phyloP scores from a whole-genome alignment of 2,888 invertebrate species.

The Eustalomyia histrio region DNA sequence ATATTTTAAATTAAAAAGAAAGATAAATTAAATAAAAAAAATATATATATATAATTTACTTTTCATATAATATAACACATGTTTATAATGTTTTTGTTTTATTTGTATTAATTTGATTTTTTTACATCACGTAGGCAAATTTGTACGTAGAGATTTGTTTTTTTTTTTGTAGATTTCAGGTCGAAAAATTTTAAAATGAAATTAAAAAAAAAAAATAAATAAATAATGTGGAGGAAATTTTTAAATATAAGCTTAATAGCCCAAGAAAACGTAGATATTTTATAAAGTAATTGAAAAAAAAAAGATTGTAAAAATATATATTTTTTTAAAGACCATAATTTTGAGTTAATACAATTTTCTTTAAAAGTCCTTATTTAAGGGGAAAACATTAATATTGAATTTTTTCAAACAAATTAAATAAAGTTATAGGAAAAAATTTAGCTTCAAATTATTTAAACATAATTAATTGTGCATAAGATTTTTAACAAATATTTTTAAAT shows the following conservation, averaged over 20 bases:
- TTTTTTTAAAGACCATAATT: no score
- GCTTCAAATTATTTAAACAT: no score
- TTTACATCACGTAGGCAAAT: slow-evolving; percentile 62
- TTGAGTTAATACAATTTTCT: no score
- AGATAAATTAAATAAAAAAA: slow-evolving; percentile 7
- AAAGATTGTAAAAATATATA: no score
- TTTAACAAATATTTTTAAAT: no score
- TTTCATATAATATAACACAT: slow-evolving; percentile 34
- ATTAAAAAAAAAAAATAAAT: slow-evolving; percentile 1
- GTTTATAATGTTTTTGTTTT: slow-evolving; percentile 31
- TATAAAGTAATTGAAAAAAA: no score
- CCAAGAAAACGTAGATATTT: no score
- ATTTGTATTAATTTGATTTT: slow-evolving; percentile 26
- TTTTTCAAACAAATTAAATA: no score
- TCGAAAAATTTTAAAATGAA: slow-evolving; percentile 43
- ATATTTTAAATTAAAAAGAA: not conserved
- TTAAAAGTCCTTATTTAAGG: no score
- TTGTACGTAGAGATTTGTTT: slow-evolving; percentile 68
- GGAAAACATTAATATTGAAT: no score
- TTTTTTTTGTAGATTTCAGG: slow-evolving; percentile 59
- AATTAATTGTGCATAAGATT: no score
- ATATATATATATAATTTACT: slow-evolving; percentile 4
- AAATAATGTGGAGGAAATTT: slow-evolving; percentile 17
- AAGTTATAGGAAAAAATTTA: no score
- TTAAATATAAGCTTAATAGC: not conserved